Conservation (phyloP, 2,797 vertebrate species). For the Holocentrus rufus region DNA sequence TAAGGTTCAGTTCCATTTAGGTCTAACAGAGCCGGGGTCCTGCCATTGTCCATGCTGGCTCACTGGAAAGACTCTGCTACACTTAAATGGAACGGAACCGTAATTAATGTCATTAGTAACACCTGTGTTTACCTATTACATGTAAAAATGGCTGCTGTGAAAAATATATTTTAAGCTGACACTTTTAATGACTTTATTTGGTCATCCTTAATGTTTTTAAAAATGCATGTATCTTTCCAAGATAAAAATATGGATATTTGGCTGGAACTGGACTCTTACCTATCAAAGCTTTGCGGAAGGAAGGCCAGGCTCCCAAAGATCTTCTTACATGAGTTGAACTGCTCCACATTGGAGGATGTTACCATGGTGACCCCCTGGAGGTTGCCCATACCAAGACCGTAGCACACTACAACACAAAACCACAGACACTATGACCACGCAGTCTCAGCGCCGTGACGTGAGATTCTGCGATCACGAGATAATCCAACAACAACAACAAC, state of each 20-base stretch:
- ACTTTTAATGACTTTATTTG: neutral
- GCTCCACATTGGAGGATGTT: conserved; percentile 86
- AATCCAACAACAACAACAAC: conserved; percentile 2
- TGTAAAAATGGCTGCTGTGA: no score
- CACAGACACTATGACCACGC: neutral
- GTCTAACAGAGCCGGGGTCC: no score
- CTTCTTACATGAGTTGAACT: conserved; percentile 90
- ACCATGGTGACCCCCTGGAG: conserved; percentile 84
- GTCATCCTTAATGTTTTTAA: neutral
- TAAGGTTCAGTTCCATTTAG: no score
- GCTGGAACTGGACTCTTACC: conserved; percentile 74
- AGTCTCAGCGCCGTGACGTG: neutral
- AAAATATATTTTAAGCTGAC: no score
- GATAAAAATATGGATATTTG: neutral
- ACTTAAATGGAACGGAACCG: no score
- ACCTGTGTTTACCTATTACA: no score
- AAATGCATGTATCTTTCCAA: neutral
- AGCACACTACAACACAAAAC: conserved; percentile 83
- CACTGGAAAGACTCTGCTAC: no score
- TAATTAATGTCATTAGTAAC: no score
- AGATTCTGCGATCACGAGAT: neutral
- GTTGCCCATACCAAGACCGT: conserved; percentile 90
- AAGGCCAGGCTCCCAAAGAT: conserved; percentile 95
- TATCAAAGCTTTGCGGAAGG: conserved; percentile 86
- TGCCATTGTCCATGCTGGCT: no score